Evolutionary conservation across 2,113 vertebrate genomes (phyloP).

Genomic region (Mesoclemmys tuberculata): DNA sequence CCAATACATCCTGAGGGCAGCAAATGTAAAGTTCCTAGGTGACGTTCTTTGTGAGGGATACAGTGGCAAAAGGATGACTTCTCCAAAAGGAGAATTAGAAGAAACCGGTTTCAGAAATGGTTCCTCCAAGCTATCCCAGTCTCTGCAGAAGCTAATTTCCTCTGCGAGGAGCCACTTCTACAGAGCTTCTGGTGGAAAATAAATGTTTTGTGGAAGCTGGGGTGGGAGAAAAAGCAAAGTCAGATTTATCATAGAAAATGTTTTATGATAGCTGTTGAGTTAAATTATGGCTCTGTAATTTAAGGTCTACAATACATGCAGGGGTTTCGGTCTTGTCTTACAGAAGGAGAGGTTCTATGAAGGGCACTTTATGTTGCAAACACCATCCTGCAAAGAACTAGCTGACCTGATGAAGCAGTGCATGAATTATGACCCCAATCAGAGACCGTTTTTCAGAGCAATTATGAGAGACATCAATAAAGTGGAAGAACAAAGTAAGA

Average conservation of each 20-base stretch:
- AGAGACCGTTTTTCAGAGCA: constrained; percentile 96
- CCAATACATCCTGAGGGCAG: background rate
- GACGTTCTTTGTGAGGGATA: background rate
- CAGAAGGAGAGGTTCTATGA: constrained; percentile 97
- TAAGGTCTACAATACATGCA: background rate
- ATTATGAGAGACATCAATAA: constrained; percentile 96
- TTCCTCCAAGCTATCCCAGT: background rate
- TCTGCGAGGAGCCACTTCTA: background rate
- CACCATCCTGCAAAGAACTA: constrained; percentile 91
- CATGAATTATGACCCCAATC: constrained; percentile 96
- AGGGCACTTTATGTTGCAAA: constrained; percentile 87
- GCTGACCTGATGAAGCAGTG: constrained; percentile 96
- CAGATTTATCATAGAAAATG: background rate
- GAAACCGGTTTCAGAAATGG: background rate
- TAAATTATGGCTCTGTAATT: background rate
- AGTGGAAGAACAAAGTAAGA: constrained; percentile 90
- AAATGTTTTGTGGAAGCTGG: background rate
- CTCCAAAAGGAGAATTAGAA: background rate
- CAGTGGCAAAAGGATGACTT: background rate
- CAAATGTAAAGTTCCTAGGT: background rate
- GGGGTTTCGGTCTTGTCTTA: background rate
- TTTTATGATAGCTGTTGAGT: background rate
- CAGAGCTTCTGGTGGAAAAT: background rate
- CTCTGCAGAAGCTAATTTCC: background rate
- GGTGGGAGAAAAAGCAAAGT: background rate